phyloP scores from a whole-genome alignment of 2,113 vertebrate species.

The Chauna torquata region DNA sequence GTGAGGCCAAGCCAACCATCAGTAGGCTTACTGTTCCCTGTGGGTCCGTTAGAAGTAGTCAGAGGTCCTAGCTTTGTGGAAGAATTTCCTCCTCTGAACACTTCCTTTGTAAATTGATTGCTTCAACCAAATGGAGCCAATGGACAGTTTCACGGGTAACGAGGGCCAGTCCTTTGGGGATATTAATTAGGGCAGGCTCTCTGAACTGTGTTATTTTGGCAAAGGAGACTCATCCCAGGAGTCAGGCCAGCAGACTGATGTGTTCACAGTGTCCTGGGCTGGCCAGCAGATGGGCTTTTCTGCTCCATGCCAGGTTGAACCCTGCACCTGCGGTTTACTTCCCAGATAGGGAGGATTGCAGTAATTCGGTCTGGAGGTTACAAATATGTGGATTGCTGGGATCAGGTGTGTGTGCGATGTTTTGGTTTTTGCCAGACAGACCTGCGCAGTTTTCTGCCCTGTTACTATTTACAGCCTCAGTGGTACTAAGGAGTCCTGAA shows the following conservation, averaged over 20 bases:
- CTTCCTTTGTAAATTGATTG: background rate
- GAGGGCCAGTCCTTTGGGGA: background rate
- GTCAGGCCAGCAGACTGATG: background rate
- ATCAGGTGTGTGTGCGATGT: fast-evolving
- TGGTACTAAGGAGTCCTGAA: background rate
- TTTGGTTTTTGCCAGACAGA: background rate
- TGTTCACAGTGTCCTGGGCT: background rate
- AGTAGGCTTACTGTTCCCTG: background rate
- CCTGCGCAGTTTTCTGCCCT: background rate
- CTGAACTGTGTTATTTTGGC: background rate
- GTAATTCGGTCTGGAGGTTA: background rate
- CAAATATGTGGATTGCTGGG: fast-evolving
- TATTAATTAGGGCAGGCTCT: background rate
- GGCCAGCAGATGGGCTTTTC: background rate
- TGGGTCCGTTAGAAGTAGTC: background rate
- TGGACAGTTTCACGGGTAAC: background rate
- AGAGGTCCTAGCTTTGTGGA: background rate
- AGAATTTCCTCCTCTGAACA: background rate
- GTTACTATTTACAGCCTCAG: background rate
- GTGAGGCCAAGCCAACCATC: background rate
- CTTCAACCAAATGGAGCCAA: background rate
- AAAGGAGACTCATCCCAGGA: background rate
- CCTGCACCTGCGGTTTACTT: background rate
- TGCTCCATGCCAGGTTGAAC: background rate
- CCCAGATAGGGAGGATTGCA: background rate